A percentile compares a stretch with the other conserved stretches of the same genome.
Evolutionary conservation across 2,888 invertebrate species (phyloP).

Genomic region (Thera britannica): DNA sequence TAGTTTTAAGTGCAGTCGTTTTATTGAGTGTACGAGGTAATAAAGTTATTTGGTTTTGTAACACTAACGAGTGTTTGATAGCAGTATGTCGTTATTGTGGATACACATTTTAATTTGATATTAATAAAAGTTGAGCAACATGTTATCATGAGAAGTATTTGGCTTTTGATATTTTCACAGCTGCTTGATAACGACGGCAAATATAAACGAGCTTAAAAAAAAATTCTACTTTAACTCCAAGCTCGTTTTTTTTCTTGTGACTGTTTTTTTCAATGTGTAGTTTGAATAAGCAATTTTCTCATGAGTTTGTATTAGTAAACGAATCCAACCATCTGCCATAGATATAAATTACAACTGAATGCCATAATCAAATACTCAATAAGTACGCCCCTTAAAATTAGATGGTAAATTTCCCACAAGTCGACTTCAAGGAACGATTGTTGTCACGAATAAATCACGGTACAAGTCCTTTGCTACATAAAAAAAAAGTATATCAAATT

Average conservation of each 20-base stretch:
- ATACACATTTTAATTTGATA: constrained; percentile 5
- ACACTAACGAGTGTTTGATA: constrained; percentile 34
- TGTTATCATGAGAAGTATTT: not conserved
- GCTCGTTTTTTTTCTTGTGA: not conserved
- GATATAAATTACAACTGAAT: constrained; percentile 59
- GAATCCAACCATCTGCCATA: constrained; percentile 49
- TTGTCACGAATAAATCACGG: constrained; percentile 81
- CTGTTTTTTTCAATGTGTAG: not conserved
- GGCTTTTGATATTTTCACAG: too few relatives aligned
- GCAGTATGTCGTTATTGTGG: constrained; percentile 15
- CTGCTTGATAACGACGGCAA: too few relatives aligned
- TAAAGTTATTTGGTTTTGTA: constrained; percentile 43
- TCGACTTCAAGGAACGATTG: constrained; percentile 63
- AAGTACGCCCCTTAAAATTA: constrained; percentile 67
- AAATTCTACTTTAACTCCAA: not conserved
- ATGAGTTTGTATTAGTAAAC: constrained; percentile 28
- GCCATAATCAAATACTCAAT: constrained; percentile 57
- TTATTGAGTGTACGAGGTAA: constrained; percentile 39
- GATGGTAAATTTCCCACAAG: constrained; percentile 82
- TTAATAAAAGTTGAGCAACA: not conserved
- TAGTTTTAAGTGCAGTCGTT: constrained; percentile 33
- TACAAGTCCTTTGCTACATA: constrained; percentile 49
- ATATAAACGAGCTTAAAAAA: too few relatives aligned
- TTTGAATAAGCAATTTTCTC: constrained; percentile 10
- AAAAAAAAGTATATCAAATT: constrained; percentile 70